These are phyloP conservation scores for Siphamia tubifer DNA, from an alignment of 2,113 vertebrate species.

Conservation along the genomic window DNA sequence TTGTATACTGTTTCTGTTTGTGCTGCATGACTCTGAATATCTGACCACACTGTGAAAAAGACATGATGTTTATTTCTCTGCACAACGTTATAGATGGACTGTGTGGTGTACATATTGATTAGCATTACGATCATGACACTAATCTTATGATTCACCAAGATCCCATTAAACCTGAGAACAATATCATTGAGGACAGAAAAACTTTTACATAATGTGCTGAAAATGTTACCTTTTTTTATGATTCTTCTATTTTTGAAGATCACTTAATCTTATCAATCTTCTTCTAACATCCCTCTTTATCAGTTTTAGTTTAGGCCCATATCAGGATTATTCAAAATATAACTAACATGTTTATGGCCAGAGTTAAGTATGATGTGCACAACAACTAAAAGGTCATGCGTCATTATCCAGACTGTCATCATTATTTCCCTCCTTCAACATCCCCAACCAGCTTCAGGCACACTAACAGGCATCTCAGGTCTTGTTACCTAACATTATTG, in stretches of 20 bases:
- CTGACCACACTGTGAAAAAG: background rate
- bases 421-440: background rate
- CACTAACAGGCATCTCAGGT: background rate
- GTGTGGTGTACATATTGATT: no score
- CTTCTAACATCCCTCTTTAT: background rate
- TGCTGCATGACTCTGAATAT: background rate
- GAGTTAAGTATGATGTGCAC: no score
- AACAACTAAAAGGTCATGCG: no score
- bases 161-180: background rate
- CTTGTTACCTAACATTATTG: background rate
- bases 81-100: no score
- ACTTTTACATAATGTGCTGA: background rate
- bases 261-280: slow-evolving; percentile 11
- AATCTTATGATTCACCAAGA: slow-evolving; percentile 4
- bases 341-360: no score
- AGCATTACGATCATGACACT: slow-evolving; percentile 6
- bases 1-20: background rate
- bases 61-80: no score
- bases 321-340: no score
- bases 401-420: background rate
- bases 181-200: background rate
- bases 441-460: background rate
- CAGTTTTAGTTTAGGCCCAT: no score
- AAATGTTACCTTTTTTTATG: no score
- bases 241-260: no score